These are phyloP conservation scores for Drosophila quadrilineata DNA, from an alignment of 1,140 invertebrate genomes.

Conservation along the genomic window DNA sequence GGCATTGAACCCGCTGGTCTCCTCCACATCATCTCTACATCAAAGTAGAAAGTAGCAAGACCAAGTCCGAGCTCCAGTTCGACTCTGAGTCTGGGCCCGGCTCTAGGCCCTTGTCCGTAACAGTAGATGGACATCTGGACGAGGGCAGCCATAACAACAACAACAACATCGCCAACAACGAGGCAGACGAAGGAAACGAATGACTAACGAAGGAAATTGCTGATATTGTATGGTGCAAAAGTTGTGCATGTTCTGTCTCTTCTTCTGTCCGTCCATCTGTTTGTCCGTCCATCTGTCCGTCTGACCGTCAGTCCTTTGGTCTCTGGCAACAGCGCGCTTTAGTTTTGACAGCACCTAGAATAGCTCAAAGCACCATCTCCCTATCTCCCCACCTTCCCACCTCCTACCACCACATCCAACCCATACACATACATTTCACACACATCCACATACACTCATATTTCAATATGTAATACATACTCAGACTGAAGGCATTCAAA, in stretches of 20 bases:
- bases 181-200: slow-evolving; percentile 73
- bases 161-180: slow-evolving; percentile 66
- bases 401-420: slow-evolving; percentile 1
- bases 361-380: slow-evolving; percentile 33
- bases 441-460: slow-evolving; percentile 6
- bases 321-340: slow-evolving; percentile 68
- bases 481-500: slow-evolving; percentile 25
- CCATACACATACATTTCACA: not conserved
- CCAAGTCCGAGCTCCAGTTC: too few species aligned
- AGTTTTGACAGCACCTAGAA: slow-evolving; percentile 72
- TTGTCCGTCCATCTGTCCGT: too few species aligned
- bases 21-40: slow-evolving; percentile 66
- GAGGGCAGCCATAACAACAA: slow-evolving; percentile 69
- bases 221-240: slow-evolving; percentile 78
- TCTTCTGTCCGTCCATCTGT: too few species aligned
- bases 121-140: slow-evolving; percentile 34
- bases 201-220: slow-evolving; percentile 79
- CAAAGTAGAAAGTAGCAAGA: slow-evolving; percentile 75
- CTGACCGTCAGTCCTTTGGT: too few species aligned
- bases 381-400: slow-evolving; percentile 27
- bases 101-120: not conserved
- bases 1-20: slow-evolving; percentile 50
- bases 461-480: slow-evolving; percentile 34
- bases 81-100: too few species aligned
- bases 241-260: slow-evolving; percentile 73